A percentile compares a stretch with the other conserved stretches of the same genome.
phyloP scores from a whole-genome alignment of 2,888 invertebrate genomes.

The Cerastis leucographa region DNA sequence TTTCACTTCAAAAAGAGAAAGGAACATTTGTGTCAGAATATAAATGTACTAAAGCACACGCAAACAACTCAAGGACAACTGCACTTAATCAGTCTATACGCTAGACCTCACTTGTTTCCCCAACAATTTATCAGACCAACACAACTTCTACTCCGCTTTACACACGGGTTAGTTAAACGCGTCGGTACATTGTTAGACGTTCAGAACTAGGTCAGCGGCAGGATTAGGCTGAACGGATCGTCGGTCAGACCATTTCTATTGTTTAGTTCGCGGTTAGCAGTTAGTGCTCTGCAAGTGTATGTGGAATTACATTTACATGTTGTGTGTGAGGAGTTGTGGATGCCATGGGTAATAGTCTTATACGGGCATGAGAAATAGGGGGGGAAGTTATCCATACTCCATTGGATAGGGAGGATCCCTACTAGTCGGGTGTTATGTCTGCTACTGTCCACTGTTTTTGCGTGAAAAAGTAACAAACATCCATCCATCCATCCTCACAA shows the following conservation, averaged over 20 bases:
- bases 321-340: background rate
- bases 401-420: background rate
- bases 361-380: background rate
- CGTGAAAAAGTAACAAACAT: too few relatives aligned
- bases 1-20: too few relatives aligned
- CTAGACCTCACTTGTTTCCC: conserved; percentile 1
- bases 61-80: background rate
- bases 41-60: background rate
- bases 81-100: conserved; percentile 9
- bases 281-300: background rate
- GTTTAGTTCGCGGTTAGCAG: conserved; percentile 26
- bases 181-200: conserved; percentile 35
- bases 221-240: conserved; percentile 38
- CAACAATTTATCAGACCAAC: conserved; percentile 18
- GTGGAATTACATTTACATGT: background rate
- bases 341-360: background rate
- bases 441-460: too few relatives aligned
- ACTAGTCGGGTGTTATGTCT: background rate
- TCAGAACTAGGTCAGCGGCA: conserved; percentile 54
- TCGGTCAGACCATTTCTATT: conserved; percentile 45
- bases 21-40: background rate
- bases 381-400: background rate
- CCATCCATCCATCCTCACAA: too few relatives aligned
- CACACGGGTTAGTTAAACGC: conserved; percentile 28
- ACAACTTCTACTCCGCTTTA: conserved; percentile 1